Base-by-base conservation (phyloP, 2,113 vertebrate species). In the Echinops telfairi region DNA sequence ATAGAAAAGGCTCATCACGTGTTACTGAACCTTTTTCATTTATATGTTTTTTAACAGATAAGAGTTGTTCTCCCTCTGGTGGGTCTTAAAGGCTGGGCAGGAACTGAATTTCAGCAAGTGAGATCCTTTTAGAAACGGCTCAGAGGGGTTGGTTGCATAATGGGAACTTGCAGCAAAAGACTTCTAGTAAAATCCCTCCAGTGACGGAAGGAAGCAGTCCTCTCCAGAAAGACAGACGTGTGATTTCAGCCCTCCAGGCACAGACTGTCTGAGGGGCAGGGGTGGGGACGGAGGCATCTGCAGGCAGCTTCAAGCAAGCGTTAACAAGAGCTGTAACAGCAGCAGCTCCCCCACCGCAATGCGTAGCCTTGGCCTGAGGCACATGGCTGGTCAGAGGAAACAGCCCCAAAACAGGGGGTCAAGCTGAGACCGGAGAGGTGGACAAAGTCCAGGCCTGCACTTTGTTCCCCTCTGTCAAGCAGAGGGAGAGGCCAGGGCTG, bases 191-290 rank as follows among this genome's bases (percentile, higher is more conserved):
- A 93, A 79, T 90, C 82, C 75, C 58, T 62, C 90, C 31, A 4
- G 78, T n/a, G 31, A 88, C 93, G 85, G 92, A 95, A 95, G 85
- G 92, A 95, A 94, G 90, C 88, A 91, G 86, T 80, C 66, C n/a
- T 73, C 80, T 94, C 83, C 77, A 88, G 86, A 88, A 90, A 64
- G 80, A 19, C 23, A 12, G 73, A 81, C 83, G 90, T 75, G 94
- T 3, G 66, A 81, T 38, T 92, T 83, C 53, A 88, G 71, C 76
- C 88, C 84, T 68, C 14, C n/a, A 62, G 90, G 87, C 62, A 6
- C 82, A 91, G 81, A 76, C 25, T 1, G 71, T 73, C 33, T 3
- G 3, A 19, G 27, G 19, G n/a, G 6, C 2, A 38, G 9, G n/a
- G 60, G 47, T 25, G 0, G 31, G 68, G 62, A 27, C 15, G 16